Conservation (phyloP, 2,113 vertebrate genomes). For the Choloepus hoffmanni region DNA sequence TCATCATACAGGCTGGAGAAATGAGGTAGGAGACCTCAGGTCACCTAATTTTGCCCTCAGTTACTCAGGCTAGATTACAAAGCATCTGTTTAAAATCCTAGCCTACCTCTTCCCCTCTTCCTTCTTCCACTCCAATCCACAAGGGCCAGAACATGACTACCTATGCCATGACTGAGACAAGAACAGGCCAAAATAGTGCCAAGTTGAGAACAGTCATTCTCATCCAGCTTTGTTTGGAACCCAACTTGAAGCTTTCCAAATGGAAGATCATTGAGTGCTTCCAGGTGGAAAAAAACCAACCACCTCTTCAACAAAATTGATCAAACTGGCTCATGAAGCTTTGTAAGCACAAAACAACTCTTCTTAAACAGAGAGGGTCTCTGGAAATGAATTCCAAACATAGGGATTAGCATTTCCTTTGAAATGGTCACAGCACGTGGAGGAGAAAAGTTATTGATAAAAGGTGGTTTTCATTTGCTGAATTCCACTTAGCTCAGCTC, state of each 20-base stretch:
- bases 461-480: slow-evolving; percentile 60
- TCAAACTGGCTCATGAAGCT: slow-evolving; percentile 57
- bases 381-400: slow-evolving; percentile 71
- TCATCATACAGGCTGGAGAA: background rate
- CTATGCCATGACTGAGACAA: slow-evolving; percentile 26
- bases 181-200: background rate
- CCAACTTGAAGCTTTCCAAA: slow-evolving; percentile 62
- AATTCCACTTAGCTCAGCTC: slow-evolving; percentile 24
- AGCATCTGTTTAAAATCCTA: slow-evolving; percentile 35
- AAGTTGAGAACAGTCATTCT: slow-evolving; percentile 21
- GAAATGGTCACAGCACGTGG: background rate
- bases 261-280: slow-evolving; percentile 59
- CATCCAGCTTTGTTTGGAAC: slow-evolving; percentile 63
- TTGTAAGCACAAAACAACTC: slow-evolving; percentile 58
- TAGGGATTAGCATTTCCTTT: slow-evolving; percentile 67
- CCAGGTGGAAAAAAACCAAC: slow-evolving; percentile 16
- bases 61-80: slow-evolving; percentile 43
- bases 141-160: background rate
- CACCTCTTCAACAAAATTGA: slow-evolving; percentile 66
- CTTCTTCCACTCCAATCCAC: background rate
- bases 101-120: background rate
- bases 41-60: background rate
- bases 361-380: slow-evolving; percentile 63
- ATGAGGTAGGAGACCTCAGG: background rate
- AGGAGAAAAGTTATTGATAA: slow-evolving; percentile 50